Base-by-base conservation (phyloP, 2,888 invertebrate species). In the Ochlodes sylvanus region DNA sequence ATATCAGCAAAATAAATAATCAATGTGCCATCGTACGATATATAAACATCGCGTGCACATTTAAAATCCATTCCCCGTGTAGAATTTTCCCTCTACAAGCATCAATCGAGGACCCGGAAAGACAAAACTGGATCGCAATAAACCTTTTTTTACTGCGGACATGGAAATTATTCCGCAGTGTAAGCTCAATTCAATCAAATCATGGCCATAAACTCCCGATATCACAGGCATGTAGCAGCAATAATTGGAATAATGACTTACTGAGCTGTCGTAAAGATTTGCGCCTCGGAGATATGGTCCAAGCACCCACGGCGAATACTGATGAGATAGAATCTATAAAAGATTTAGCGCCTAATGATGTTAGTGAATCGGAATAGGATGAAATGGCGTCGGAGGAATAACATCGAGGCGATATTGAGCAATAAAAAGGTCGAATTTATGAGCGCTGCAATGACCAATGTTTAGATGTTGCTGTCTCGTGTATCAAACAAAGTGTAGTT, bases 241-340 rank as follows among this genome's bases (percentile, higher is more conserved):
- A 60, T 67, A 60, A 80, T 88, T 86, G 86, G 86, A 79, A 77
- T 85, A 85, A 83, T 84, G 80, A 78, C 72, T 63, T 68, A 68
- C 62, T 61, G 66, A 55, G 60, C 44, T 67, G 44, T 61, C 66
- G 61, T 67, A 67, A 67, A 67, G 66, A 67, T 67, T 61, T 66
- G 52, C 58, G 52, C 65, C 12, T 12, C 58, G 58, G 41, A 60
- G 58, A 66, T 58, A 58, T 67, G 66, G 66, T 61, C 54, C 42
- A 55, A 27, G 54, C 54, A 61, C 60, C 52, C 27, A 41, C 38
- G 34, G 60, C 19, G 67, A 67, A 67, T 67, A 67, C 67, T 55
- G 67, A 67, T 67, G 60, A 67, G 67, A 67, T 60, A 54, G 66
- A 66, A 60, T 67, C 60, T 67, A 67, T 67, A 67, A 67, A 67